Conservation (phyloP, 2,888 invertebrate genomes). For the Dasysyrphus tricinctus region DNA sequence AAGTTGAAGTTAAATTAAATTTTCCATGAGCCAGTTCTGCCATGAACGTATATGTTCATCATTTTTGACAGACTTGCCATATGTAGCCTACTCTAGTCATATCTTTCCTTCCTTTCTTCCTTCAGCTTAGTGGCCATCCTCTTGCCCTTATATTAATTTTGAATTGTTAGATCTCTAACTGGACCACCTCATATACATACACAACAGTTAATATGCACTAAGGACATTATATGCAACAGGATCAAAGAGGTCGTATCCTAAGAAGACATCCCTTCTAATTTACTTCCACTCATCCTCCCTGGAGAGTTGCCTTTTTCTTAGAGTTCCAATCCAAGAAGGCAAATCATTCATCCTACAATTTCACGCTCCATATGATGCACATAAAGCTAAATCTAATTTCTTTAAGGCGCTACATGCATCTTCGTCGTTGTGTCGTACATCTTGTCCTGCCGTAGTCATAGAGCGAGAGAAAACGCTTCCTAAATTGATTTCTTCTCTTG, state of each 20-base stretch:
- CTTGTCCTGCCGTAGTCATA: conserved; percentile 7
- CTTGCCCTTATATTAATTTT: conserved; percentile 16
- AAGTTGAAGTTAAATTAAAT: conserved; percentile 2
- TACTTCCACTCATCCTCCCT: conserved; percentile 12
- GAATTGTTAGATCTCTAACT: conserved; percentile 10
- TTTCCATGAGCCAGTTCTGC: not conserved
- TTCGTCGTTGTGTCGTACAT: conserved; percentile 35
- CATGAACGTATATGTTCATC: not conserved
- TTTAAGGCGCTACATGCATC: conserved; percentile 68
- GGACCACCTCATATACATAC: not conserved
- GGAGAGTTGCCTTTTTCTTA: conserved; percentile 20
- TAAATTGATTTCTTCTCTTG: conserved; percentile 72
- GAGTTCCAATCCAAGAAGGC: conserved; percentile 30
- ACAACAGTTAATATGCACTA: conserved; percentile 32
- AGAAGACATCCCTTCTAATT: conserved; percentile 42
- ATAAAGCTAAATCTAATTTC: conserved; percentile 73
- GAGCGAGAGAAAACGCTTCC: conserved; percentile 37
- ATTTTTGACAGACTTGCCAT: conserved; percentile 34
- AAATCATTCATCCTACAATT: conserved; percentile 69
- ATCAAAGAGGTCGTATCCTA: conserved; percentile 17
- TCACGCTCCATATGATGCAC: conserved; percentile 70
- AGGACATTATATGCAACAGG: conserved; percentile 44
- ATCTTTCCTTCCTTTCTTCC: conserved; percentile 13
- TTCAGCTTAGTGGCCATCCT: conserved; percentile 12
- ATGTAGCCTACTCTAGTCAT: not conserved